These are phyloP conservation scores for Bombus superbus DNA, from an alignment of 1,140 invertebrate genomes.

Conservation along the genomic window DNA sequence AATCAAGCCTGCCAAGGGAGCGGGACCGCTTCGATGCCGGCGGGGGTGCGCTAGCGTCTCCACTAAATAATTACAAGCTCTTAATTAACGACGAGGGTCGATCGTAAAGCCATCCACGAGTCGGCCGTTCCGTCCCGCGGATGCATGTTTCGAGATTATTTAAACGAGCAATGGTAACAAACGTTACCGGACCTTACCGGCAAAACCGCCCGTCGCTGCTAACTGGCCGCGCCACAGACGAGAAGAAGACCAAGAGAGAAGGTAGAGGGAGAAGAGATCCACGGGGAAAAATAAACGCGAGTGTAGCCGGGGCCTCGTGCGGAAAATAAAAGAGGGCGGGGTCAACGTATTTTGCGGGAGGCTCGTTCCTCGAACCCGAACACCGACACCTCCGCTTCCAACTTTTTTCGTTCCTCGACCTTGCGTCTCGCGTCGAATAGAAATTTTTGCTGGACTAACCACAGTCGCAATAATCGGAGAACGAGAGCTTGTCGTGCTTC, in stretches of 20 bases:
- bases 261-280: not conserved
- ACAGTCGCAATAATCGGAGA: not conserved
- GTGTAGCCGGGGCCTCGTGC: constrained; percentile 13
- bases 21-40: constrained; percentile 75
- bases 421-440: not conserved
- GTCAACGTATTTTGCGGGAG: constrained; percentile 43
- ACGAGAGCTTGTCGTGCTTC: too few relatives aligned
- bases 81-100: constrained; percentile 81
- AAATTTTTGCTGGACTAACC: not conserved
- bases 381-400: not conserved
- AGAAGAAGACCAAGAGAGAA: not conserved
- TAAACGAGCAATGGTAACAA: constrained; percentile 77
- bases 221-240: constrained; percentile 48
- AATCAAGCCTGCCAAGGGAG: constrained; percentile 74
- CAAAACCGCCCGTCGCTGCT: constrained; percentile 54
- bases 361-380: not conserved
- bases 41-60: constrained; percentile 81
- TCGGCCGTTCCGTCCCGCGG: constrained; percentile 71
- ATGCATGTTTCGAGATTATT: constrained; percentile 81
- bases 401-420: too few relatives aligned
- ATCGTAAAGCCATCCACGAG: constrained; percentile 81
- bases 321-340: constrained; percentile 47
- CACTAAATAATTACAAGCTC: constrained; percentile 82
- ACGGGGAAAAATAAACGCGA: constrained; percentile 57
- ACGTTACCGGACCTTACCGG: constrained; percentile 70